Evolutionary conservation across 2,888 invertebrate genomes (phyloP).

Genomic region (Macaria notata): DNA sequence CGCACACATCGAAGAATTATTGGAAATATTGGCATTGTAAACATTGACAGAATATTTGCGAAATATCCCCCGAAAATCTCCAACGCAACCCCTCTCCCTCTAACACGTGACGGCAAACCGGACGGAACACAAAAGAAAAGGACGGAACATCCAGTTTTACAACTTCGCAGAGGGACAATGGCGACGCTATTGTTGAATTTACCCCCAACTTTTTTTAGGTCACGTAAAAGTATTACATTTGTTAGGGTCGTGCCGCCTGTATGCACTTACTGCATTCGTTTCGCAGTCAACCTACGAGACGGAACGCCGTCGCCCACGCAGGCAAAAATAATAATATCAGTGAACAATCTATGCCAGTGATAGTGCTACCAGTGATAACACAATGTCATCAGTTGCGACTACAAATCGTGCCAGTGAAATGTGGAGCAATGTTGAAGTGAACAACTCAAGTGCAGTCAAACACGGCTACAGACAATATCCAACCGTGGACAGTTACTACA

Average conservation of each 20-base stretch:
- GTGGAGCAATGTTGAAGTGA: slow-evolving; percentile 66
- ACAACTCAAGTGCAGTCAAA: slow-evolving; percentile 57
- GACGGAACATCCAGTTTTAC: slow-evolving; percentile 64
- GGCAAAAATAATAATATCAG: slow-evolving; percentile 50
- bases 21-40: slow-evolving; percentile 79
- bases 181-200: slow-evolving; percentile 78
- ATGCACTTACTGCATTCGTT: slow-evolving; percentile 76
- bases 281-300: slow-evolving; percentile 70
- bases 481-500: slow-evolving; percentile 49
- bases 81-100: slow-evolving; percentile 56
- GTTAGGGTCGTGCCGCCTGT: slow-evolving; percentile 74
- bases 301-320: slow-evolving; percentile 68
- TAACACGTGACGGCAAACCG: slow-evolving; percentile 31
- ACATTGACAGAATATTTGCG: slow-evolving; percentile 77
- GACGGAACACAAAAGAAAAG: slow-evolving; percentile 44
- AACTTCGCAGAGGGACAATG: slow-evolving; percentile 76
- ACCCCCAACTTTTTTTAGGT: slow-evolving; percentile 80
- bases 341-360: slow-evolving; percentile 48
- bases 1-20: slow-evolving; percentile 59
- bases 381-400: slow-evolving; percentile 64
- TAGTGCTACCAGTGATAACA: slow-evolving; percentile 41
- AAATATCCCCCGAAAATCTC: slow-evolving; percentile 62
- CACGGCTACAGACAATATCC: slow-evolving; percentile 57
- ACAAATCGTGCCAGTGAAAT: slow-evolving; percentile 69
- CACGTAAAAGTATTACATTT: slow-evolving; percentile 80